These are phyloP conservation scores for Poeciliopsis turrubarensis DNA, from an alignment of 2,113 vertebrate species.

Conservation along the genomic window DNA sequence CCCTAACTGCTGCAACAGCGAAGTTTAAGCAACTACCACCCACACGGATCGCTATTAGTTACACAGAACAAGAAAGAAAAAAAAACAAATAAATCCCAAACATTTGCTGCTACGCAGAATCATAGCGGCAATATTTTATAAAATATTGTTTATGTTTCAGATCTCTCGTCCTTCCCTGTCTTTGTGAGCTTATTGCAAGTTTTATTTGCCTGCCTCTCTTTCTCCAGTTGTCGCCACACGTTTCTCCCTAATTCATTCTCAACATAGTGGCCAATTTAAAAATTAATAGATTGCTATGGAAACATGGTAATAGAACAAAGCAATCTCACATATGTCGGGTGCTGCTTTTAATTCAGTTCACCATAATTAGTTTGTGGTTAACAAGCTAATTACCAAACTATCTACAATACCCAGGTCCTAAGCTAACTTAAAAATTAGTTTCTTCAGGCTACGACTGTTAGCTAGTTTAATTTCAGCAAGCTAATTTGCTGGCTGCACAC, in stretches of 20 bases:
- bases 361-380: too few relatives aligned
- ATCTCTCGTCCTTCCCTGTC: not conserved
- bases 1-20: slow-evolving; percentile 33
- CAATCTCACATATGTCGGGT: too few relatives aligned
- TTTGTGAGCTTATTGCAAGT: too few relatives aligned
- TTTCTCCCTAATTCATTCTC: not conserved
- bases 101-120: not conserved
- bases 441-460: too few relatives aligned
- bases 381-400: not conserved
- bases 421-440: not conserved
- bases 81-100: slow-evolving; percentile 43
- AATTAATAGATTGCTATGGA: too few relatives aligned
- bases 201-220: not conserved
- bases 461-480: too few relatives aligned
- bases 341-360: too few relatives aligned
- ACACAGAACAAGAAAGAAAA: not conserved
- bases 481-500: too few relatives aligned
- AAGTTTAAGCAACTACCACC: slow-evolving; percentile 31
- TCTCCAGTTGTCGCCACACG: not conserved
- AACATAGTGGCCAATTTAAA: not conserved
- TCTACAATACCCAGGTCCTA: not conserved
- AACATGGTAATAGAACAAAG: not conserved
- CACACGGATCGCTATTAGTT: slow-evolving; percentile 16
- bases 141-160: not conserved
- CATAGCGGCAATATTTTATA: not conserved